A percentile compares a stretch with the other conserved stretches of the same genome.
phyloP scores from a whole-genome alignment of 2,888 invertebrate genomes.

The Xylota sylvarum region DNA sequence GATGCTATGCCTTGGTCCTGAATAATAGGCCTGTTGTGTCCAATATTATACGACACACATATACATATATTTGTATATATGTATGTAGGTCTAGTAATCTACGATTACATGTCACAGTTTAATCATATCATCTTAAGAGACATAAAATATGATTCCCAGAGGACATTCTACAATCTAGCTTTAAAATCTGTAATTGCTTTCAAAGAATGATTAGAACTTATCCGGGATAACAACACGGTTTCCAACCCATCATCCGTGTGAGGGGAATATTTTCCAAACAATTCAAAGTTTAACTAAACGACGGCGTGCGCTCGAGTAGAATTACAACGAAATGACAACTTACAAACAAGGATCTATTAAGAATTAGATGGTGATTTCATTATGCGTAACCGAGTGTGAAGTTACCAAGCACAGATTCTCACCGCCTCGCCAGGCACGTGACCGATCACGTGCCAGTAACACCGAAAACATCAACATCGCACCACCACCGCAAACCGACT shows the following conservation, averaged over 20 bases:
- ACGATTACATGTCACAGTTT: constrained; percentile 69
- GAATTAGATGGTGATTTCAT: constrained; percentile 82
- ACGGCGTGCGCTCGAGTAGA: constrained; percentile 29
- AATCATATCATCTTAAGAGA: constrained; percentile 42
- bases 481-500: constrained; percentile 52
- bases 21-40: too few relatives aligned
- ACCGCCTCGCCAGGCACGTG: constrained; percentile 81
- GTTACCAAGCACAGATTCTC: constrained; percentile 78
- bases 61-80: too few relatives aligned
- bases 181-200: constrained; percentile 62
- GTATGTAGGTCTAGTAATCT: too few relatives aligned
- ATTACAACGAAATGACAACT: constrained; percentile 77
- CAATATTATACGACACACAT: too few relatives aligned
- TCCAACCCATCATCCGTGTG: background rate
- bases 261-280: constrained; percentile 58
- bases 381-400: constrained; percentile 79
- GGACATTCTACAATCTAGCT: constrained; percentile 43
- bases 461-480: constrained; percentile 43
- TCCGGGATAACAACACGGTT: constrained; percentile 18
- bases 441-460: constrained; percentile 80
- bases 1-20: too few relatives aligned
- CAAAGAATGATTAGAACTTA: constrained; percentile 49
- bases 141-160: constrained; percentile 27
- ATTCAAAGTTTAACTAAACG: constrained; percentile 20
- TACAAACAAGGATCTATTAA: constrained; percentile 82